Evolutionary conservation across 1,140 invertebrate species (phyloP).

Genomic region (Idris sp.): DNA sequence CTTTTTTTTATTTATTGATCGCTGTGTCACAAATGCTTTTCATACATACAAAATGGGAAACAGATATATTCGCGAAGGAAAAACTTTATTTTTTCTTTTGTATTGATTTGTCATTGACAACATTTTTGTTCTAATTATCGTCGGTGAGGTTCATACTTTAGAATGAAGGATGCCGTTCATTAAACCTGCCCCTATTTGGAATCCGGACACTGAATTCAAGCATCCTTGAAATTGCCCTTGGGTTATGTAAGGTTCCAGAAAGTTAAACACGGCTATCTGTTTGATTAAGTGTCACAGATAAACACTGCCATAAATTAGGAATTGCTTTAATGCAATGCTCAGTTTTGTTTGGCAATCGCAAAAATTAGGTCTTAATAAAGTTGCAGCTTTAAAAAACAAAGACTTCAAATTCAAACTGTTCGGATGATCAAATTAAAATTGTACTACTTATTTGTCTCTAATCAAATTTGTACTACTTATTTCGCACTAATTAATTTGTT

Average conservation of each 20-base stretch:
- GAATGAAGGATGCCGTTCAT: slow-evolving; percentile 1
- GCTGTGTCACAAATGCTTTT: not conserved
- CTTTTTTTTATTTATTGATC: slow-evolving; percentile 16
- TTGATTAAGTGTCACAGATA: slow-evolving; percentile 28
- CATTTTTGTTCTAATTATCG: not conserved
- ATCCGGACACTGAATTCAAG: slow-evolving; percentile 11
- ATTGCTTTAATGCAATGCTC: not conserved
- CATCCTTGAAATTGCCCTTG: slow-evolving; percentile 27
- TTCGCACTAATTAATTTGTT: no score
- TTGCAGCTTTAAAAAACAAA: no score
- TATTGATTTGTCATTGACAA: no score
- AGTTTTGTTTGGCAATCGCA: no score
- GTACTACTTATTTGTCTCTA: no score
- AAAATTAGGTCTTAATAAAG: no score
- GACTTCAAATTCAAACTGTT: no score
- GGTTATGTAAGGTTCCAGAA: slow-evolving; percentile 18
- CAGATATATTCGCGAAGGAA: no score
- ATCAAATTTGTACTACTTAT: no score
- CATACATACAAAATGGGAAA: slow-evolving; percentile 1
- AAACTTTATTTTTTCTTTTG: no score
- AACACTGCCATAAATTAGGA: slow-evolving; percentile 20
- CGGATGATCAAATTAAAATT: no score
- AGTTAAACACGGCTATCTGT: slow-evolving; percentile 31
- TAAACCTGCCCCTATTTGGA: slow-evolving; percentile 5
- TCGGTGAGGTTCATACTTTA: not conserved